Conservation (phyloP, 2,113 vertebrate species). For the Triplophysa tibetana region DNA sequence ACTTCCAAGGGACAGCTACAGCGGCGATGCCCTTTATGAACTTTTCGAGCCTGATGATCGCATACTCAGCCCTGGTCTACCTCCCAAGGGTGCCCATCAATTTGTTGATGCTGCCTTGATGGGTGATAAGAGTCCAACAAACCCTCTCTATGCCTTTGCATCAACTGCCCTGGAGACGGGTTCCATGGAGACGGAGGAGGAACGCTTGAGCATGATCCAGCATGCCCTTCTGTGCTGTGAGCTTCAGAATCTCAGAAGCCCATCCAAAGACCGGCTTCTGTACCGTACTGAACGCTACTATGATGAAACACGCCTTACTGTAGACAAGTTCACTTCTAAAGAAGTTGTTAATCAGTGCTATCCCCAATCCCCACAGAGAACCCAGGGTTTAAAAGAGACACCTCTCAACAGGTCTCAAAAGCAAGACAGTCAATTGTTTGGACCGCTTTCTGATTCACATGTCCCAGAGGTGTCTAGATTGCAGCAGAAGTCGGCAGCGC, state of each 20-base stretch:
- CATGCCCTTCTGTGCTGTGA: conserved; percentile 82
- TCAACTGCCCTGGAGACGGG: conserved; percentile 73
- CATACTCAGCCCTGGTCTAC: conserved; percentile 82
- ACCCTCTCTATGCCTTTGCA: conserved; percentile 70
- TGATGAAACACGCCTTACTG: conserved; percentile 61
- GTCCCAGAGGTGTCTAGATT: conserved; percentile 53
- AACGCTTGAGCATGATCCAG: conserved; percentile 79
- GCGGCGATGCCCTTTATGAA: conserved; percentile 95
- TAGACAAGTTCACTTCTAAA: conserved; percentile 55
- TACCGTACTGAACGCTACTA: conserved; percentile 60
- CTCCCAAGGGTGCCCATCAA: conserved; percentile 69
- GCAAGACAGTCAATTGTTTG: conserved; percentile 54
- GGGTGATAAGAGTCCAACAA: conserved; percentile 58
- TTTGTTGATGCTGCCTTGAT: conserved; percentile 76
- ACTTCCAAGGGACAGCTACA: conserved; percentile 93
- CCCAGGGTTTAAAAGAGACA: conserved; percentile 51
- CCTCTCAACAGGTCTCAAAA: conserved; percentile 57
- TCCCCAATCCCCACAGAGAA: conserved; percentile 39
- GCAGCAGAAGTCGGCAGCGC: conserved; percentile 57
- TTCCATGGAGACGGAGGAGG: conserved; percentile 80
- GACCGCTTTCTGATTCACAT: conserved; percentile 57
- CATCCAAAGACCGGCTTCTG: conserved; percentile 60
- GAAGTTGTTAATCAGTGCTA: conserved; percentile 56
- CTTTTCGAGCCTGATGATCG: conserved; percentile 88
- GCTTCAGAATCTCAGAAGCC: conserved; percentile 68